Base-by-base conservation (phyloP, 2,797 vertebrate species). In the Catamblyrhynchus diadema region DNA sequence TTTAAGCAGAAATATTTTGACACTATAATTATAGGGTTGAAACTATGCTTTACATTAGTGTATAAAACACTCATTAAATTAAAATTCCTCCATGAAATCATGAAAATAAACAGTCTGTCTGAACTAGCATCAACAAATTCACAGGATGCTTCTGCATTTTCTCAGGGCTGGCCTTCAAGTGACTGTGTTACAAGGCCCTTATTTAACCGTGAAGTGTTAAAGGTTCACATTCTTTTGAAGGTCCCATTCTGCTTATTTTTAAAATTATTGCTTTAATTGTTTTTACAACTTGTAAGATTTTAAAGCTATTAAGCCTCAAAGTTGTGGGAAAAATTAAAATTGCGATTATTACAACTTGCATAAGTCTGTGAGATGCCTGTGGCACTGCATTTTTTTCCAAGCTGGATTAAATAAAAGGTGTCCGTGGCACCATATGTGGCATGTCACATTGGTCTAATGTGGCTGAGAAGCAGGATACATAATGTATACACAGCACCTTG, bases 51-150 rank as follows among this genome's bases (percentile, higher is more conserved):
- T 98, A 98, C 98, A 98, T 98, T 98, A 98, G 97, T 97, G 98
- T 98, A 98, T 98, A 98, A 98, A 98, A 98, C 98, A 98, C 98
- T 98, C 99, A 99, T 99, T 99, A 98, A 99, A 99, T 99, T 99
- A 98, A 99, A 99, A 99, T 99, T 99, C 98, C 98, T 99, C 98
- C 97, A 98, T 98, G 98, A 98, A 98, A 98, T 96, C 98, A 98
- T 99, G 99, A 99, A 99, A 99, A 99, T 99, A 99, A 99, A 99
- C 99, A 99, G 99, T 97, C 97, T 97, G 98, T 98, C 98, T 98
- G 98, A 98, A 98, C 97, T 99, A 98, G 98, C 98, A 99, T 98
- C 98, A 98, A 98, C 98, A 97, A 98, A 98, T 98, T 98, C 98
- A 94, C 98, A 98, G 98, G 98, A 97, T 95, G 97, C 97, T 98